phyloP scores from a whole-genome alignment of 1,140 invertebrate genomes.

The Anoplophora glabripennis region DNA sequence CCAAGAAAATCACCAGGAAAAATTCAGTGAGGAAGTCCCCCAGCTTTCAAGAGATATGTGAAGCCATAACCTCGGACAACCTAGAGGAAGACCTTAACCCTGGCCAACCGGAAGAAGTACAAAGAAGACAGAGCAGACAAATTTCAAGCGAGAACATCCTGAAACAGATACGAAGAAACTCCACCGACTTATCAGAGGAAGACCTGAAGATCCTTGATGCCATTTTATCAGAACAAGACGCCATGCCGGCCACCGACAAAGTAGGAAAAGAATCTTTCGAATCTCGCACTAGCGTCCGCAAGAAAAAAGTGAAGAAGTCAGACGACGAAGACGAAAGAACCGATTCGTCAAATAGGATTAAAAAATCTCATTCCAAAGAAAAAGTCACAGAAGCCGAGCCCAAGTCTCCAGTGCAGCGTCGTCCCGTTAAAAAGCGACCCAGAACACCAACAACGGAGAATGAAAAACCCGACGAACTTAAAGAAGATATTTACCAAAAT shows the following conservation, averaged over 20 bases:
- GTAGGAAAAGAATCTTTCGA: slow-evolving; percentile 20
- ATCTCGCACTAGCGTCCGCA: slow-evolving; percentile 31
- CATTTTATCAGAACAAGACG: slow-evolving; percentile 26
- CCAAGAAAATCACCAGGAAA: slow-evolving; percentile 31
- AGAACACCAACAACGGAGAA: slow-evolving; percentile 25
- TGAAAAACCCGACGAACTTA: slow-evolving; percentile 35
- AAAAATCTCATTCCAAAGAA: too few species aligned
- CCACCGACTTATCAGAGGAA: slow-evolving; percentile 54
- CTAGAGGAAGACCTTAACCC: slow-evolving; percentile 55
- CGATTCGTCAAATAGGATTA: too few species aligned
- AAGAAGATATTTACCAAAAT: slow-evolving; percentile 35
- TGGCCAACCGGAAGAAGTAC: slow-evolving; percentile 46
- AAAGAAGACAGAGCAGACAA: slow-evolving; percentile 41
- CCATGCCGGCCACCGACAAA: slow-evolving; percentile 21
- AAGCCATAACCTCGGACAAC: slow-evolving; percentile 53
- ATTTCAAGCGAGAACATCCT: slow-evolving; percentile 40
- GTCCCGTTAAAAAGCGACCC: slow-evolving; percentile 37
- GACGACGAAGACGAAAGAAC: too few species aligned
- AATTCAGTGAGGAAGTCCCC: slow-evolving; percentile 45
- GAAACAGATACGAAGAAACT: slow-evolving; percentile 50
- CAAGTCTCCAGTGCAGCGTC: slow-evolving; percentile 36
- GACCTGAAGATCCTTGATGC: slow-evolving; percentile 38
- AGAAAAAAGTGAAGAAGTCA: slow-evolving; percentile 35
- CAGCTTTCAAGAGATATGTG: slow-evolving; percentile 55
- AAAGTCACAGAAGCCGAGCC: too few species aligned